phyloP scores from a whole-genome alignment of 1,140 invertebrate species.

The Thaumetopoea pityocampa region DNA sequence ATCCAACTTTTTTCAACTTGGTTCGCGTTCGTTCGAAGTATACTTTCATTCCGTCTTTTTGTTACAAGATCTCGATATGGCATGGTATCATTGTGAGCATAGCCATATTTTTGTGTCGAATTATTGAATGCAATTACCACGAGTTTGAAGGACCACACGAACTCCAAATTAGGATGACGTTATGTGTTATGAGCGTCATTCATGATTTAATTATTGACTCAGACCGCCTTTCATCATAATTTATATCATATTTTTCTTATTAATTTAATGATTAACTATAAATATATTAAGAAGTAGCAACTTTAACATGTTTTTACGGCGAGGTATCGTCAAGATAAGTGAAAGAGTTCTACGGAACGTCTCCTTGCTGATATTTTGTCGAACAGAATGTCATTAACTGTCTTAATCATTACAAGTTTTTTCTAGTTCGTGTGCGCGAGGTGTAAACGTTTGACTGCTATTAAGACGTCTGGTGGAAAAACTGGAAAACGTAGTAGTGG shows the following conservation, averaged over 20 bases:
- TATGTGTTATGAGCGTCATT: conserved; percentile 37
- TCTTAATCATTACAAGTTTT: conserved; percentile 15
- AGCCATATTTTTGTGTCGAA: conserved; percentile 47
- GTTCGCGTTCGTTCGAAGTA: conserved; percentile 43
- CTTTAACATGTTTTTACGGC: conserved; percentile 6
- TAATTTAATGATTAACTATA: conserved; percentile 30
- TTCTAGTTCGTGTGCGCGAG: conserved; percentile 7
- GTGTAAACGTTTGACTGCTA: conserved; percentile 4
- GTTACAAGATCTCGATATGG: conserved; percentile 22
- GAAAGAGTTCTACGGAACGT: conserved; percentile 27
- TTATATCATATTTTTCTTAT: conserved; percentile 49
- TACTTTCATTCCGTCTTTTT: conserved; percentile 54
- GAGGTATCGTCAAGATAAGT: conserved; percentile 31
- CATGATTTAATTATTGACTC: conserved; percentile 39
- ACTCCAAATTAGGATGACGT: conserved; percentile 37
- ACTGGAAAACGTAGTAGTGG: conserved; percentile 31
- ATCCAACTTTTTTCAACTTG: conserved; percentile 47
- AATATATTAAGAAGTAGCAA: no score
- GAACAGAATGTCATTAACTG: conserved; percentile 17
- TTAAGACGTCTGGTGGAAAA: conserved; percentile 23
- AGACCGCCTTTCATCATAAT: conserved; percentile 29
- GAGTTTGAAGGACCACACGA: conserved; percentile 19
- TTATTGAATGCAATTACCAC: conserved; percentile 46
- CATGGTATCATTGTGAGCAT: conserved; percentile 21
- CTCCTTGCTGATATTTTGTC: conserved; percentile 28